Conservation (phyloP, 2,888 invertebrate species). For the Sicus ferrugineus region DNA sequence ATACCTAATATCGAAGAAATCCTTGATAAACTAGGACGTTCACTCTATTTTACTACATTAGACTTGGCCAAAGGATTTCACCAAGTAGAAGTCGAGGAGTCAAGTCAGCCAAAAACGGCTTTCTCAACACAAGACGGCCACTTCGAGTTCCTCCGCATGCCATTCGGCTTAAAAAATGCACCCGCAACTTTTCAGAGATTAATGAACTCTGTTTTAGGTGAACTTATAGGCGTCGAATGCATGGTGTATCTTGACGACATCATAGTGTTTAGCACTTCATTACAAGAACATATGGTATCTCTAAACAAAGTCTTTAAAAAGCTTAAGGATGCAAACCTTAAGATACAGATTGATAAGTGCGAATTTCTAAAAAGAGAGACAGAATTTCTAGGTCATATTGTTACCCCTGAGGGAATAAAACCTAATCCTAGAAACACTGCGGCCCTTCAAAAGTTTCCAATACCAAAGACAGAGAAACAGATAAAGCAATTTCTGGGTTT, state of each 20-base stretch:
- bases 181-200: slow-evolving; percentile 39
- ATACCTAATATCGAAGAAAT: slow-evolving; percentile 36
- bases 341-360: too few species aligned
- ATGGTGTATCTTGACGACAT: too few species aligned
- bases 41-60: slow-evolving; percentile 36
- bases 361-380: too few species aligned
- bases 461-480: slow-evolving; percentile 40
- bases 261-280: too few species aligned
- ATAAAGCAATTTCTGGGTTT: slow-evolving; percentile 41
- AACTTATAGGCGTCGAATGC: too few species aligned
- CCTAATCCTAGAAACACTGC: too few species aligned
- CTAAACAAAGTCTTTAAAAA: too few species aligned
- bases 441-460: slow-evolving; percentile 37
- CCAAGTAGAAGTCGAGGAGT: slow-evolving; percentile 35
- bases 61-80: slow-evolving; percentile 40
- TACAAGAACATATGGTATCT: too few species aligned
- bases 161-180: slow-evolving; percentile 38
- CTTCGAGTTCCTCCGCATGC: slow-evolving; percentile 36
- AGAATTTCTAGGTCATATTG: too few species aligned
- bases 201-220: too few species aligned
- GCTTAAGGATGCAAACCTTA: too few species aligned
- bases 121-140: slow-evolving; percentile 37
- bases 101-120: slow-evolving; percentile 39
- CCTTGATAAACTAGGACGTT: slow-evolving; percentile 33
- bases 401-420: too few species aligned